Base-by-base conservation (phyloP, 2,888 invertebrate genomes). In the Brachyptera putata region DNA sequence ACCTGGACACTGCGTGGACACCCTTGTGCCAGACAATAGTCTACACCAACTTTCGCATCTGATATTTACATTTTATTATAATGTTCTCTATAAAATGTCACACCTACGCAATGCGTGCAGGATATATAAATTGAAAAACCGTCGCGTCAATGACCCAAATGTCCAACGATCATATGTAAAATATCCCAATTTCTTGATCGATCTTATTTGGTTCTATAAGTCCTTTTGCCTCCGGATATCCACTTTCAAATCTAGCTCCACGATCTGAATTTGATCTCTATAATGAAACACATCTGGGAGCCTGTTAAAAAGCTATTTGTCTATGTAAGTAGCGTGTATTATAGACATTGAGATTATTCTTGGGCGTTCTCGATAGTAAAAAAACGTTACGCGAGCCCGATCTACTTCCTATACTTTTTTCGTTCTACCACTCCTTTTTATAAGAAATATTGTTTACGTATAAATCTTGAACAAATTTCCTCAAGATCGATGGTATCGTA, bases 271-370 rank as follows among this genome's bases (percentile, higher is more conserved):
- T 53, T 53, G 53, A 53, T 46, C 24, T n/a, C n/a, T 18, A 4
- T 46, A 46, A 53, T 36, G 53, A 53, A 53, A 53, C 53, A 37
- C 53, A 53, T 53, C 53, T 36, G 53, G 16, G 53, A 21, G 53
- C 53, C 7, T 21, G 46, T 46, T 46, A 24, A 46, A 46, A 46
- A 46, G 46, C 46, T 46, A 46, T 46, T 46, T 46, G n/a, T 46
- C 21, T 18, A 18, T 22, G 21, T 22, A 18, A 16, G 41, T 21
- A n/a, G 14, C 21, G 41, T 11, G 41, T 41, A n/a, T n/a, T 16
- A 16, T 16, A 3, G 7, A 41, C n/a, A n/a, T n/a, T n/a, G n/a
- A n/a, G n/a, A n/a, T n/a, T n/a, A 30, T 30, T 30, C 30, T 43
- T 46, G 46, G 46, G 46, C 46, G 46, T 46, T 22, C 46, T n/a